These are phyloP conservation scores for Mystacides longicornis DNA, from an alignment of 2,888 invertebrate species.

Conservation along the genomic window DNA sequence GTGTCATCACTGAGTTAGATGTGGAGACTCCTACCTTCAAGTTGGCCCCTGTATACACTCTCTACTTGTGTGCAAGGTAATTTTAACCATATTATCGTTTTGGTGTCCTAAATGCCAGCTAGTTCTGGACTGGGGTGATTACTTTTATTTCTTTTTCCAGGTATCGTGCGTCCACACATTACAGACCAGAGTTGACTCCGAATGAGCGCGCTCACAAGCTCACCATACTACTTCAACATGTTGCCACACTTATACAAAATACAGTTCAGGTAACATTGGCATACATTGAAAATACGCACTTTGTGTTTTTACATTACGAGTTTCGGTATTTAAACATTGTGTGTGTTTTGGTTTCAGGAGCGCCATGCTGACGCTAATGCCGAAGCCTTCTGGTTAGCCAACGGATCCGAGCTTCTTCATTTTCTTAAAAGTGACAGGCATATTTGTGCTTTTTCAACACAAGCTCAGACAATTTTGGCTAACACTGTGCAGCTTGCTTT, in stretches of 20 bases:
- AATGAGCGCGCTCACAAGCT: conserved; percentile 87
- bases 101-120: neutral
- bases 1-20: conserved; percentile 82
- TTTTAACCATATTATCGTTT: conserved; percentile 6
- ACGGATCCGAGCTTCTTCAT: conserved; percentile 91
- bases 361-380: conserved; percentile 79
- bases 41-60: conserved; percentile 92
- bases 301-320: neutral
- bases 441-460: conserved; percentile 83
- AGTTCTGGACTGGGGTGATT: neutral
- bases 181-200: conserved; percentile 85
- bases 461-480: conserved; percentile 88
- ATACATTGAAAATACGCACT: neutral
- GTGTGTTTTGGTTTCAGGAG: conserved; percentile 46
- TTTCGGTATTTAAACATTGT: neutral
- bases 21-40: conserved; percentile 88
- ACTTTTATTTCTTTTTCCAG: conserved; percentile 33
- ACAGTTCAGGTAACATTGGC: conserved; percentile 62
- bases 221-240: conserved; percentile 83
- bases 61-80: conserved; percentile 86
- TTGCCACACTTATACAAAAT: conserved; percentile 78
- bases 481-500: conserved; percentile 92
- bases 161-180: conserved; percentile 90
- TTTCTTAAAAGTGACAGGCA: conserved; percentile 94
- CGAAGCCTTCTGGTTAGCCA: conserved; percentile 95